Evolutionary conservation across 2,113 vertebrate genomes (phyloP).

Genomic region (Hepsetus odoe): DNA sequence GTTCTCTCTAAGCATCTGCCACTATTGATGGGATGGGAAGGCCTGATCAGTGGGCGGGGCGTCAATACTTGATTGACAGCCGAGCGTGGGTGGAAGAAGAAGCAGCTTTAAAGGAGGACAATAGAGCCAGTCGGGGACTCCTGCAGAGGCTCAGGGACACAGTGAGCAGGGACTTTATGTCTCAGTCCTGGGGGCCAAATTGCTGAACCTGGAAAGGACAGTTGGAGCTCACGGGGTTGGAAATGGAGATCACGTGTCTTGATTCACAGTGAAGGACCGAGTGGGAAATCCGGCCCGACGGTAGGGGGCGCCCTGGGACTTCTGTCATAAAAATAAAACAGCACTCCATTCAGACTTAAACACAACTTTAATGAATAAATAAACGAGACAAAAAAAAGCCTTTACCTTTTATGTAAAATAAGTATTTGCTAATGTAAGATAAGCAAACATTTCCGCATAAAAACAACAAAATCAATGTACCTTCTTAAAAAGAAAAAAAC

Average conservation of each 20-base stretch:
- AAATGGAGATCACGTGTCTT: too few species aligned
- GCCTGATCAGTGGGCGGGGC: slow-evolving; percentile 3
- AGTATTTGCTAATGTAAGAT: too few species aligned
- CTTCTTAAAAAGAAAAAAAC: too few species aligned
- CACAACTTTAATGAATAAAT: neutral
- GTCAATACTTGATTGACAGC: neutral
- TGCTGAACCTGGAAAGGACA: too few species aligned
- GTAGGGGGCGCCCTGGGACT: slow-evolving; percentile 54
- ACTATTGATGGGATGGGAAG: slow-evolving; percentile 31
- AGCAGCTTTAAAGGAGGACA: neutral
- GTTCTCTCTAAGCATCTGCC: slow-evolving; percentile 31
- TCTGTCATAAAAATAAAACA: neutral
- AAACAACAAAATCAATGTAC: too few species aligned
- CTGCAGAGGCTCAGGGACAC: neutral
- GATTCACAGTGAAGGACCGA: neutral
- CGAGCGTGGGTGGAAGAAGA: neutral
- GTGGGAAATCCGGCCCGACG: neutral
- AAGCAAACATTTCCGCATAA: too few species aligned
- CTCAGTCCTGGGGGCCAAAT: too few species aligned
- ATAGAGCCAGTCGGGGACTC: neutral
- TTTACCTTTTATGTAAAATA: too few species aligned
- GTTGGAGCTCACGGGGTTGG: too few species aligned
- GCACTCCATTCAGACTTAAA: neutral
- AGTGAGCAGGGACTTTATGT: too few species aligned
- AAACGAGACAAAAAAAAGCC: too few species aligned